Evolutionary conservation across 2,888 invertebrate species (phyloP), one percentile per base, ranked within the genome.

Genomic region (Amblyjoppa proteus): DNA sequence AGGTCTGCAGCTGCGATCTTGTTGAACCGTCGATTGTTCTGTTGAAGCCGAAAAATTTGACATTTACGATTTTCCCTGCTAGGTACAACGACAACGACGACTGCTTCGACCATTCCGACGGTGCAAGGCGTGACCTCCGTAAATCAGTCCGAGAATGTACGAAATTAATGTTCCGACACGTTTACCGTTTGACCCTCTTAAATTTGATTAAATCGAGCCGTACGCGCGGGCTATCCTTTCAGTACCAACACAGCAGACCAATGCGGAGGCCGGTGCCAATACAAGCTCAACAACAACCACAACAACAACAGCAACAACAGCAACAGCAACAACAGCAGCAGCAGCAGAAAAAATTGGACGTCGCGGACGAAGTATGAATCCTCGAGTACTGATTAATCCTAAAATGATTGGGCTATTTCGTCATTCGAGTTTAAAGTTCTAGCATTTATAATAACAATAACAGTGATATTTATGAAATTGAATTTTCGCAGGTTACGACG

Each of bases 241-340:
- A 92, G 92, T 92, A 89, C n/a, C 92, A 92, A 70, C 88, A 88
- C 64, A 87, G 90, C 7, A 89, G 92, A 74, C 86, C 90, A 2
- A 90, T 89, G 4, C 90, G 92, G n/a, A 90, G 91, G 78, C 87
- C 91, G 4, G 91, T 92, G 84, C 87, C 90, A 77, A 82, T 91
- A 41, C 91, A 90, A 81, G 28, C 89, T 3, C 90, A 91, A 74
- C 91, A 90, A 74, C 13, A 25, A 45, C 73, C 34, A 25, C 77
- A 16, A 13, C 77, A 49, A 66, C 68, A 28, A 9, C 45, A 41
- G 20, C 41, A 41, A 45, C 61, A n/a, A 4, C 38, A 38, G 1
- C 41, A 41, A 11, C 41, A 41, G 2, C 41, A 41, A 5, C 79
- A 79, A 28, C 85, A 85, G 53, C 69, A 68, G 13, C 69, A 31